phyloP scores from a whole-genome alignment of 2,888 invertebrate species.

The Hirtodrosophila histrioides region DNA sequence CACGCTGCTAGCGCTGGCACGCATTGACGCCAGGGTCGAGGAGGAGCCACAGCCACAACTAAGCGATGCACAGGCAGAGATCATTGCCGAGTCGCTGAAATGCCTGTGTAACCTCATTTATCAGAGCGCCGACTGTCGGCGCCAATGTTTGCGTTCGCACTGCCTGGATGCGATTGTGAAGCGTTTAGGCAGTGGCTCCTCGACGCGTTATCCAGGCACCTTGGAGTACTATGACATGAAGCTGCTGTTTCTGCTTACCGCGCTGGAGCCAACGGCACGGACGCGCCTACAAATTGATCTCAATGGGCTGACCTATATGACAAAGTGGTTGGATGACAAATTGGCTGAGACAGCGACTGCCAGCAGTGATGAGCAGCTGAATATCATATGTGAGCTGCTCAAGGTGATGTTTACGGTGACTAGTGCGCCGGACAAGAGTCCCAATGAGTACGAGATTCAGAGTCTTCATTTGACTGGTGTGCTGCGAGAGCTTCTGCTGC shows the following conservation, averaged over 20 bases:
- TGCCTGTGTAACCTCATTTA: constrained; percentile 95
- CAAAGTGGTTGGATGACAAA: constrained; percentile 88
- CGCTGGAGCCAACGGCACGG: constrained; percentile 89
- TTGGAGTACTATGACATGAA: constrained; percentile 94
- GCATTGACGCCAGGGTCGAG: constrained; percentile 69
- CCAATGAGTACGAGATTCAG: constrained; percentile 89
- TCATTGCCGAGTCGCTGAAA: constrained; percentile 92
- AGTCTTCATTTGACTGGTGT: constrained; percentile 90
- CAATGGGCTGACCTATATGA: constrained; percentile 89
- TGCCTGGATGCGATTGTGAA: constrained; percentile 90
- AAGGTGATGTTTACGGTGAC: constrained; percentile 92
- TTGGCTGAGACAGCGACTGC: constrained; percentile 82
- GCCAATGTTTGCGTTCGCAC: constrained; percentile 87
- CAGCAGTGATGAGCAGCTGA: constrained; percentile 86
- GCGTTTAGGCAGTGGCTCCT: constrained; percentile 86
- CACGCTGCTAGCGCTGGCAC: constrained; percentile 88
- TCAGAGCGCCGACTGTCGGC: constrained; percentile 88
- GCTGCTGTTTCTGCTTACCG: constrained; percentile 94
- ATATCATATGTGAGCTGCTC: constrained; percentile 89
- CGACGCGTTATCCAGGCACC: constrained; percentile 66
- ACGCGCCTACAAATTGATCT: constrained; percentile 88
- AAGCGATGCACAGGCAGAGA: constrained; percentile 77
- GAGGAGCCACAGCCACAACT: constrained; percentile 35
- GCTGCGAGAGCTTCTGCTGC: constrained; percentile 88
- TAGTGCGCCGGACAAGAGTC: constrained; percentile 84